Base-by-base conservation (phyloP, 2,888 invertebrate species). In the Apotomis turbidana region DNA sequence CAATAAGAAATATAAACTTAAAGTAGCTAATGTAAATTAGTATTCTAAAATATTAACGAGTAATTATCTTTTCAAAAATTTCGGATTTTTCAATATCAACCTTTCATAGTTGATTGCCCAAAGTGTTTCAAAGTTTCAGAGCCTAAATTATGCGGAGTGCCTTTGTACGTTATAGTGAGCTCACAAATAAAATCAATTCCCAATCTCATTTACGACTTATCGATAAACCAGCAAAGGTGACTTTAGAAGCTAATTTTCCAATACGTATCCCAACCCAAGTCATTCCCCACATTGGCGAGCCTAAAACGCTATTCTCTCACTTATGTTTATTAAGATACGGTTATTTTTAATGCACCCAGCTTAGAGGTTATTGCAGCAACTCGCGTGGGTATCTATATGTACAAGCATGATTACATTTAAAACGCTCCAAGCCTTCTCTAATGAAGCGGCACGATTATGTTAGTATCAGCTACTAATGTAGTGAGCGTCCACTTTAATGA, bases 371-470 rank as follows among this genome's bases (percentile, higher is more conserved):
- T 36, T 27, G 27, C 51, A 13, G 27, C 9, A 57, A 38, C 63
- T 61, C 46, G 52, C 5, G 63, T 68, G 41, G 52, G 44, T 58
- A 46, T n/a, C n/a, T n/a, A n/a, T 41, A 46, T 63, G 58, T 68
- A 68, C 62, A 70, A 59, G 60, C 78, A 78, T 79, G 79, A 84
- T 85, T 83, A 81, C 78, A 76, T 80, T 84, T 79, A 80, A 85
- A 84, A 79, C 83, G 81, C 87, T 83, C 75, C 76, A 71, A 80
- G 83, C 80, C 76, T 76, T 83, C 82, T 83, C 82, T 85, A 87
- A 87, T 85, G 84, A 85, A 86, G 81, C 82, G 79, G 83, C 80
- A 81, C 80, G 80, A 76, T 74, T 74, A 80, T 81, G 81, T 84
- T 83, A 83, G 44, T 68, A 63, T 83, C 82, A 82, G 81, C 83